Evolutionary conservation across 2,797 vertebrate genomes (phyloP), one percentile per base, ranked within the genome.

Genomic region (Amblyopsis hoosieri): DNA sequence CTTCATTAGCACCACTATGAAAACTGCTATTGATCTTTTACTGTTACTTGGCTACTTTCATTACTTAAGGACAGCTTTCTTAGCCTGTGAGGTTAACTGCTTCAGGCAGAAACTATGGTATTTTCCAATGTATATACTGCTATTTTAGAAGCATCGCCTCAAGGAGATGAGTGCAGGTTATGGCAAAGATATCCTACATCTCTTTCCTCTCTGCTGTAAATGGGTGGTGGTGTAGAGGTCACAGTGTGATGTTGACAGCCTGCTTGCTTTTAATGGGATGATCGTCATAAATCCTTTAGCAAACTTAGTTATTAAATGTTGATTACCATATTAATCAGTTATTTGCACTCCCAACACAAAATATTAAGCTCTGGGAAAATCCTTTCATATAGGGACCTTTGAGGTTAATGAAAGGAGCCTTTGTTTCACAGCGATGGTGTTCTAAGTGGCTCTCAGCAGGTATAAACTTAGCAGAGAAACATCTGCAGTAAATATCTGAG

Each of bases 161-260:
- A 14, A 81, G 29, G 56, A 76, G 74, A 76, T 76, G 77, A 75
- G 68, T 59, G 4, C 31, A 15, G 65, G 54, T 23, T 15, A 54
- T 53, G 31, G 54, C 62, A 67, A 47, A 70, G 9, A 67, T 64
- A 48, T 54, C 66, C 17, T 57, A 17, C 64, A 69, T 51, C 60
- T 33, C 65, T 85, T 67, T 70, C 70, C 59, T 61, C 33, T 48
- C n/a, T 23, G 31, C 54, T 51, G 53, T 29, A 57, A 79, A 71
- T 61, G 47, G 42, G 47, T 48, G 10, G 45, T 48, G 10, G 76
- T 48, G 1, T 33, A 59, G 57, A 59, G 64, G 72, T 85, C 70
- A 66, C 63, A 67, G 70, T 13, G 1, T 73, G 74, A 67, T 72
- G 60, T 82, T 81, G 75, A 78, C 76, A 64, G 57, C 70, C 57